These are phyloP conservation scores for Zaprionus inermis DNA, from an alignment of 1,140 invertebrate species.

Conservation along the genomic window DNA sequence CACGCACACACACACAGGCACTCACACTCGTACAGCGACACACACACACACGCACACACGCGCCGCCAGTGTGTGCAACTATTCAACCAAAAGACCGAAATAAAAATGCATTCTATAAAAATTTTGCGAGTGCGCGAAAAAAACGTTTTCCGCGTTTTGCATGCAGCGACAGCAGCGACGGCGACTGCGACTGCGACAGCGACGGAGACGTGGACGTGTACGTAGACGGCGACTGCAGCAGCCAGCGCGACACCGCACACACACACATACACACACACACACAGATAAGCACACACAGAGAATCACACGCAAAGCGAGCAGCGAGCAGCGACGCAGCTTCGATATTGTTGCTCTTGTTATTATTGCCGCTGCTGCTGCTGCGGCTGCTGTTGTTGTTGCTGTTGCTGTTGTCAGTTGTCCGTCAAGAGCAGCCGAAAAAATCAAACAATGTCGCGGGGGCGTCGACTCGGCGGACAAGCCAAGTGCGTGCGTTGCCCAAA, in stretches of 20 bases:
- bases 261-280: slow-evolving; percentile 29
- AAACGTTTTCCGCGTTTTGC: slow-evolving; percentile 80
- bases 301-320: slow-evolving; percentile 22
- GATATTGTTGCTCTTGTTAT: slow-evolving; percentile 57
- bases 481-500: slow-evolving; percentile 56
- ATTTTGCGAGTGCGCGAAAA: slow-evolving; percentile 81
- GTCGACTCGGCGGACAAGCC: slow-evolving; percentile 53
- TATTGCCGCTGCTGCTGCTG: slow-evolving; percentile 9
- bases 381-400: slow-evolving; percentile 19
- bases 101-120: slow-evolving; percentile 82
- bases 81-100: slow-evolving; percentile 82
- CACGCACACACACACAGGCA: background rate
- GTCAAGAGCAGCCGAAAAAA: slow-evolving; percentile 64
- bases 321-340: slow-evolving; percentile 62
- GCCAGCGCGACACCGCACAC: slow-evolving; percentile 41
- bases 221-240: slow-evolving; percentile 43
- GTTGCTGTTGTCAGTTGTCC: slow-evolving; percentile 39
- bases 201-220: slow-evolving; percentile 34
- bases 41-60: slow-evolving; percentile 29
- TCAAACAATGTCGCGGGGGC: slow-evolving; percentile 54
- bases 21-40: slow-evolving; percentile 13
- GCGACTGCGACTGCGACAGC: slow-evolving; percentile 52
- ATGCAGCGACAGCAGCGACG: slow-evolving; percentile 58
- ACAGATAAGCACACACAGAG: background rate
- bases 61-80: slow-evolving; percentile 67